Evolutionary conservation across 2,888 invertebrate species (phyloP).

Genomic region (Asteroscopus sphinx): DNA sequence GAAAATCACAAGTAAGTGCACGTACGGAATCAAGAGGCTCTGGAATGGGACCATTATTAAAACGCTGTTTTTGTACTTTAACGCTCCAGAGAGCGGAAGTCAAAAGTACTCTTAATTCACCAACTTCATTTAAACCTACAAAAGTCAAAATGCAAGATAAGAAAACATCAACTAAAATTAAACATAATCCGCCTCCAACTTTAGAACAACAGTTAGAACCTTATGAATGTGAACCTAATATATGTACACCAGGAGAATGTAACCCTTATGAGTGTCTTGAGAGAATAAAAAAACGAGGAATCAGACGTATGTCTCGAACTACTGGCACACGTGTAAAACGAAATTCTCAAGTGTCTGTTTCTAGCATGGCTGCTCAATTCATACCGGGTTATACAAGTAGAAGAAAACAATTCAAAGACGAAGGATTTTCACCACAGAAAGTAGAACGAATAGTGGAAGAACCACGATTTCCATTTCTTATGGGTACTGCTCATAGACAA

Average conservation of each 20-base stretch:
- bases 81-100: constrained; percentile 50
- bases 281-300: constrained; percentile 55
- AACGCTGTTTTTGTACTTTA: constrained; percentile 62
- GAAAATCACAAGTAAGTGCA: constrained; percentile 20
- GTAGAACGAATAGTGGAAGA: constrained; percentile 49
- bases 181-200: constrained; percentile 4
- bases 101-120: constrained; percentile 4
- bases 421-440: constrained; percentile 16
- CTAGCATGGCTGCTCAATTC: constrained; percentile 18
- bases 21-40: constrained; percentile 46
- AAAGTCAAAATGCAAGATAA: constrained; percentile 23
- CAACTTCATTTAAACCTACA: background rate
- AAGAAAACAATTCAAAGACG: constrained; percentile 18
- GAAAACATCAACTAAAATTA: constrained; percentile 31
- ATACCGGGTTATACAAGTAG: constrained; percentile 29
- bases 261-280: constrained; percentile 55
- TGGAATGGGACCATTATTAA: constrained; percentile 45
- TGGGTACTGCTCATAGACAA: constrained; percentile 29
- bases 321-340: constrained; percentile 18
- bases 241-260: constrained; percentile 57
- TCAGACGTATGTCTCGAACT: constrained; percentile 32
- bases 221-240: constrained; percentile 44
- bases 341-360: constrained; percentile 17
- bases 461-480: constrained; percentile 45
- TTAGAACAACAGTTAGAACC: constrained; percentile 4